Percentiles rank a stretch among this genome's conserved stretches.
These are phyloP conservation scores for Butastur rufipennis DNA, from an alignment of 2,113 vertebrate genomes.

Conservation along the genomic window DNA sequence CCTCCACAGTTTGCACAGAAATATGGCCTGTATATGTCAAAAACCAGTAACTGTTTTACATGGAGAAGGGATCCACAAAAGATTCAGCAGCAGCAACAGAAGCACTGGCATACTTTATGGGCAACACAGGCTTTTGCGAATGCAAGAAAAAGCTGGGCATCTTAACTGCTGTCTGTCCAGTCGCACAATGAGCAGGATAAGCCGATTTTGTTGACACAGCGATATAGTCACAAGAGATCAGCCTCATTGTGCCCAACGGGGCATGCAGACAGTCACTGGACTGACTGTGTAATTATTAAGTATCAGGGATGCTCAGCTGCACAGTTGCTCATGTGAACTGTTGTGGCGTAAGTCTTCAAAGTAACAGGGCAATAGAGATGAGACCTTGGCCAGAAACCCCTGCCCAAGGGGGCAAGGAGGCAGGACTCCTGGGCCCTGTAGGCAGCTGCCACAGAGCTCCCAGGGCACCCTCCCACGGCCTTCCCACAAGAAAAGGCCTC, in stretches of 20 bases:
- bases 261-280: not conserved
- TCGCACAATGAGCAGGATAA: not conserved
- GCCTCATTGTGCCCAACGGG: slow-evolving; percentile 1
- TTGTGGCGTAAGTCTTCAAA: not conserved
- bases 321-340: not conserved
- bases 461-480: not conserved
- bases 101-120: not conserved
- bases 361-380: not conserved
- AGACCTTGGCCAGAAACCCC: not conserved
- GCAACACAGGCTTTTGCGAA: not conserved
- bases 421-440: not conserved
- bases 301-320: not conserved
- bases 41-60: not conserved
- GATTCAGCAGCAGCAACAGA: not conserved
- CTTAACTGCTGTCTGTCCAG: not conserved
- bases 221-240: slow-evolving; percentile 10
- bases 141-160: not conserved
- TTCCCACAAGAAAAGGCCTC: not conserved
- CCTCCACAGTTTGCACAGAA: not conserved
- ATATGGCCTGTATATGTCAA: not conserved
- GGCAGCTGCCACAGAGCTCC: not conserved
- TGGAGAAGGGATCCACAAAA: not conserved
- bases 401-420: not conserved
- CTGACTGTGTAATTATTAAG: not conserved
- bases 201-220: slow-evolving; percentile 5